Conservation (phyloP, 2,113 vertebrate genomes). For the Esox niger region DNA sequence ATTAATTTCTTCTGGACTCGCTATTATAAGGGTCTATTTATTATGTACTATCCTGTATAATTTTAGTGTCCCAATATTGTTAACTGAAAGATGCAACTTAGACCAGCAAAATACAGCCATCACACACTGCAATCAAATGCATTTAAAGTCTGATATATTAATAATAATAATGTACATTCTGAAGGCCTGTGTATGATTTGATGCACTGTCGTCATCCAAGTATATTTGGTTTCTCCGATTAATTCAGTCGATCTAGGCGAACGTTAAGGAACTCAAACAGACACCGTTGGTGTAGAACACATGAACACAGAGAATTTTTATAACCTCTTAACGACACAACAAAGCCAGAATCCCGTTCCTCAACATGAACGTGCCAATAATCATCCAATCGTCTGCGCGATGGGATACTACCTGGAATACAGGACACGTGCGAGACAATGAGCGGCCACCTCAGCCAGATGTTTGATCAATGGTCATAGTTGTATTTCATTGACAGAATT, state of each 20-base stretch:
- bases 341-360: too few relatives aligned
- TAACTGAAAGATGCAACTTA: slow-evolving; percentile 31
- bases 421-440: not conserved
- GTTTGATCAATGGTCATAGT: not conserved
- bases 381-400: too few relatives aligned
- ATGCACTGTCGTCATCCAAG: slow-evolving; percentile 34
- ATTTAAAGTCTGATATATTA: slow-evolving; percentile 35
- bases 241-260: slow-evolving; percentile 37
- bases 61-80: slow-evolving; percentile 40
- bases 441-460: slow-evolving; percentile 1
- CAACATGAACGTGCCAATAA: too few relatives aligned
- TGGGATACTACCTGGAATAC: too few relatives aligned
- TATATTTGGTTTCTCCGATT: slow-evolving; percentile 43
- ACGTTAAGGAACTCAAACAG: slow-evolving; percentile 16
- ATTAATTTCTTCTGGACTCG: slow-evolving; percentile 25
- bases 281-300: not conserved
- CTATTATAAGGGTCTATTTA: slow-evolving; percentile 30
- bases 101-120: slow-evolving; percentile 27
- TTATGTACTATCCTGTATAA: slow-evolving; percentile 10
- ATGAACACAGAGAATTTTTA: too few relatives aligned
- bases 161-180: slow-evolving; percentile 64
- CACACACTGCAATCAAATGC: slow-evolving; percentile 38
- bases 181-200: slow-evolving; percentile 34
- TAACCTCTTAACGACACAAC: too few relatives aligned
- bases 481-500: not conserved